Conservation (phyloP, 2,888 invertebrate genomes). For the Patella ulyssiponensis region DNA sequence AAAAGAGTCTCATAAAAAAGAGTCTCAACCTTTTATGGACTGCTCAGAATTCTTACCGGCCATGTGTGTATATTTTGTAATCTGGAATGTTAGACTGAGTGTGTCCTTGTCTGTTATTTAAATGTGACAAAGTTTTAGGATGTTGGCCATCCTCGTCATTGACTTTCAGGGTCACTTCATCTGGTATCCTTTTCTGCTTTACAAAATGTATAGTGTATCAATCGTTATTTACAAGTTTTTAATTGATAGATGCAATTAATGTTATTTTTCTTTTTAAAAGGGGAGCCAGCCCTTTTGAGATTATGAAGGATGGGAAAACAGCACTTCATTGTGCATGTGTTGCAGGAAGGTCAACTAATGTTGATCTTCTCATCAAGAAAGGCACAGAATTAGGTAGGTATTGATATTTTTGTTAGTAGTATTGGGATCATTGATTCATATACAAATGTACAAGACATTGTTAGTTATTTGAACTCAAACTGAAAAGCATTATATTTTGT, state of each 20-base stretch:
- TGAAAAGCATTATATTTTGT: neutral
- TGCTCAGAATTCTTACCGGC: too few species aligned
- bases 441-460: too few species aligned
- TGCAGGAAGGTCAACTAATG: slow-evolving; percentile 71
- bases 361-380: slow-evolving; percentile 68
- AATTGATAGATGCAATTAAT: neutral
- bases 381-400: slow-evolving; percentile 58
- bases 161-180: neutral
- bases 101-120: neutral
- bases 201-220: too few species aligned
- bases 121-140: neutral
- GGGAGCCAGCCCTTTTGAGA: slow-evolving; percentile 66
- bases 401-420: too few species aligned
- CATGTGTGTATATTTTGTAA: too few species aligned
- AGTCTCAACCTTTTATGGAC: too few species aligned
- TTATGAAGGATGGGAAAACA: slow-evolving; percentile 71
- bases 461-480: neutral
- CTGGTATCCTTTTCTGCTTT: too few species aligned
- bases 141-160: neutral
- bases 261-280: slow-evolving; percentile 44
- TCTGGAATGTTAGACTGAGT: too few species aligned
- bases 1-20: too few species aligned
- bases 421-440: too few species aligned
- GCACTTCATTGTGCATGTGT: slow-evolving; percentile 72
- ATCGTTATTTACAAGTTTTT: neutral